Evolutionary conservation across 2,113 vertebrate species (phyloP), one percentile per base, ranked within the genome.

Genomic region (Oncorhynchus tshawytscha): DNA sequence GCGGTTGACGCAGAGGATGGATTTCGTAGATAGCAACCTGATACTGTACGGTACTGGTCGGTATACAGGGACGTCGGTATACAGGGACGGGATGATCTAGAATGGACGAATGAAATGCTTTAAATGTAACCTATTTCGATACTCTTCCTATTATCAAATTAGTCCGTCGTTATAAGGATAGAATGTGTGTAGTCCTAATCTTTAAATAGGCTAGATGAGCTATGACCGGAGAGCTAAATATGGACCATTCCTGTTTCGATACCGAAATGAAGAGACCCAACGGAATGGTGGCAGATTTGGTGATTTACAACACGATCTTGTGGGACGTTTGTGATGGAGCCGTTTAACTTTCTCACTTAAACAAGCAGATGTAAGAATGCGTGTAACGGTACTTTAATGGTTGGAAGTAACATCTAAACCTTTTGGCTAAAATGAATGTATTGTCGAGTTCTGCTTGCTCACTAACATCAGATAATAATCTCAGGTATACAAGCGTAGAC

Each of bases 1-100:
- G 80, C 49, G 81, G 80, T 31, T 84, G 82, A 88, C 79, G 80
- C 69, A 69, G 72, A 65, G 87, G 89, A 90, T 89, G 89, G 87
- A 83, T 31, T 74, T 67, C 64, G 75, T 78, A 85, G 77, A 72
- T 48, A 75, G 62, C 51, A 57, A 60, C 66, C 39, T 59, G 70
- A 29, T 72, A 71, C 34, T 75, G 62, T 71, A 72, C 48, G 4
- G 65, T 29, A 34, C 24, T 51, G 24, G 22, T 12, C 48, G 22
- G 70, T 22, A 39, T 69, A 24, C 29, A 65, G 57, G 75, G 62
- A 48, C 67, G 29, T 12, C 48, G 22, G 70, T 22, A 39, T 69
- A 24, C 29, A 65, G 57, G 75, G 62, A 48, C 67, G 29, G 54
- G 59, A 70, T 60, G 29, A 70, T 77, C 59, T 65, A 65, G 59